Base-by-base conservation (phyloP, 23 tunicate species). In the Diplosoma virens region DNA sequence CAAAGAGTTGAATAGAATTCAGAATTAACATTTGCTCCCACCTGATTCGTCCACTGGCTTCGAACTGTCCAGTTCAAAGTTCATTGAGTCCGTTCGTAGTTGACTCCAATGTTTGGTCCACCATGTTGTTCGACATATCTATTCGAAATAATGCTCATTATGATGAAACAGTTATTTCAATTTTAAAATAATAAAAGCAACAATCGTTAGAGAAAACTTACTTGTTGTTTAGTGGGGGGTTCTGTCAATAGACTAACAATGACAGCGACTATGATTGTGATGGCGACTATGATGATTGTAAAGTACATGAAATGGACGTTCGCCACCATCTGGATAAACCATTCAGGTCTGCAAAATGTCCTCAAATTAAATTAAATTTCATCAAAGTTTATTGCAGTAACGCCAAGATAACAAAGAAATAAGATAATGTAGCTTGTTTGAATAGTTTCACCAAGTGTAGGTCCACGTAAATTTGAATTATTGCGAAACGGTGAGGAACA, bases 221-320 rank as follows among this genome's bases (percentile, higher is more conserved):
- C 96, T 80, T 75, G 82, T 17, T 61, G 33, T 70, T 71, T 82
- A 0, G 81, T 27, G 0, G 96, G 96, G 48, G 80, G 67, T 31
- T 77, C 73, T 14, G 96, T 89, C 24, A 59, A 48, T 64, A 89
- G 35, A 37, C 96, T 89, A 14, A 93, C 93, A 5, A 93, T 67
- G 0, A 93, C 73, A 5, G 94, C 94, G 37, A 86, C 81, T 17
- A 93, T 41, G 3, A 87, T 68, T 0, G 98, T 93, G 22, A 77
- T 81, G 26, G 63, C 69, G 37, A 87, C 89, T 9, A 93, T 80
- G 24, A 93, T 41, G 54, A 88, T 59, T 32, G 98, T 87, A 50
- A 80, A 93, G 25, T 88, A 86, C 98, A 93, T 93, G 82, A 86
- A 93, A 79, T 93, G 93, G 33, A 93, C 35, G 18, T 82, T 86